phyloP scores from a whole-genome alignment of 2,888 invertebrate genomes.

The Drosophila peninsularis region DNA sequence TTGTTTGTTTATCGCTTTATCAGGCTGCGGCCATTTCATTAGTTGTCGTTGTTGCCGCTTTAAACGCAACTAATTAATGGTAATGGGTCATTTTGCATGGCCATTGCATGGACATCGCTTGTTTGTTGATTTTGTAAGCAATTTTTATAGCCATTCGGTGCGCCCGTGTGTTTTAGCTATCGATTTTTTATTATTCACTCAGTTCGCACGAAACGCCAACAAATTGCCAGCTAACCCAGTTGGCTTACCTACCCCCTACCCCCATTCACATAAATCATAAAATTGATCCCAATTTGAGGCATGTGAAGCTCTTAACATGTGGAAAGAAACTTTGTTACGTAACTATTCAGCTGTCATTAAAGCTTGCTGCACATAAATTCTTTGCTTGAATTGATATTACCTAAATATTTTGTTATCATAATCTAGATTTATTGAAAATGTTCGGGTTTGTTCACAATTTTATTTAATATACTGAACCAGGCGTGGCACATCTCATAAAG shows the following conservation, averaged over 20 bases:
- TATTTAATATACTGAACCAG: too few relatives aligned
- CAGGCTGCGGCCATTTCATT: slow-evolving; percentile 67
- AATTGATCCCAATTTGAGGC: background rate
- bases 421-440: too few relatives aligned
- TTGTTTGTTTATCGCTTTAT: slow-evolving; percentile 72
- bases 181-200: slow-evolving; percentile 57
- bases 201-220: slow-evolving; percentile 45
- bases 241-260: too few relatives aligned
- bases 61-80: slow-evolving; percentile 78
- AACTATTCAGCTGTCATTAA: too few relatives aligned
- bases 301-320: too few relatives aligned
- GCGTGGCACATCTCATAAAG: too few relatives aligned
- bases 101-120: slow-evolving; percentile 72
- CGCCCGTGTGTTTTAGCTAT: slow-evolving; percentile 45
- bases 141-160: slow-evolving; percentile 44
- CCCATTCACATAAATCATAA: too few relatives aligned
- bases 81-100: slow-evolving; percentile 79
- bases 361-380: too few relatives aligned
- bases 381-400: too few relatives aligned
- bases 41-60: slow-evolving; percentile 54
- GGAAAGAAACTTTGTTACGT: too few relatives aligned
- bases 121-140: slow-evolving; percentile 78
- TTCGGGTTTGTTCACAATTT: too few relatives aligned
- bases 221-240: slow-evolving; percentile 27
- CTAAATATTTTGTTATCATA: too few relatives aligned